Percentiles rank a stretch among this genome's conserved stretches.
Conservation (phyloP, 2,888 invertebrate genomes). For the Hirtodrosophila duncani region DNA sequence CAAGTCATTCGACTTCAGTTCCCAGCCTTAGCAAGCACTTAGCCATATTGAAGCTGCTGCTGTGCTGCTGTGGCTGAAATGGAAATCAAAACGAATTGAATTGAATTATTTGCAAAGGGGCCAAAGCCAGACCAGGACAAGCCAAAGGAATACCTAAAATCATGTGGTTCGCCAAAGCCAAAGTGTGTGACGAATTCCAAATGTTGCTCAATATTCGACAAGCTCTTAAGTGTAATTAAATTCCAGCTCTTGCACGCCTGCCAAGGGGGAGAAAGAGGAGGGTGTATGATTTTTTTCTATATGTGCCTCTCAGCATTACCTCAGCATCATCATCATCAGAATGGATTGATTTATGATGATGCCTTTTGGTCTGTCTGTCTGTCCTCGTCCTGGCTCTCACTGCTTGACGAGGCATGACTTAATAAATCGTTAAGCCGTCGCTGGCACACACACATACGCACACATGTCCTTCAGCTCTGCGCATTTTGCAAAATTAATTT, state of each 20-base stretch:
- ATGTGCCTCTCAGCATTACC: no score
- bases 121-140: neutral
- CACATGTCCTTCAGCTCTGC: conserved; percentile 26
- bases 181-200: no score
- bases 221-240: conserved; percentile 69
- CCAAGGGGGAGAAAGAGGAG: no score
- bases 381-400: neutral
- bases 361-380: conserved; percentile 13
- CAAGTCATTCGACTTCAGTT: conserved; percentile 36
- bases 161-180: conserved; percentile 11
- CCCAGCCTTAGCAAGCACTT: conserved; percentile 42
- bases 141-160: neutral
- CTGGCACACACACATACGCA: conserved; percentile 11
- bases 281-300: no score
- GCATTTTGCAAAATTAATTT: conserved; percentile 58
- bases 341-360: conserved; percentile 71
- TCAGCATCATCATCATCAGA: conserved; percentile 52
- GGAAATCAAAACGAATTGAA: conserved; percentile 40
- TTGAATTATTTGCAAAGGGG: conserved; percentile 39
- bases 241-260: conserved; percentile 35
- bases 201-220: no score
- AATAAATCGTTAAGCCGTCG: conserved; percentile 48
- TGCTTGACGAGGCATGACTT: conserved; percentile 56
- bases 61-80: no score
- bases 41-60: conserved; percentile 59